Evolutionary conservation across 1,140 invertebrate species (phyloP).

Genomic region (Lutraria rhynchaena): DNA sequence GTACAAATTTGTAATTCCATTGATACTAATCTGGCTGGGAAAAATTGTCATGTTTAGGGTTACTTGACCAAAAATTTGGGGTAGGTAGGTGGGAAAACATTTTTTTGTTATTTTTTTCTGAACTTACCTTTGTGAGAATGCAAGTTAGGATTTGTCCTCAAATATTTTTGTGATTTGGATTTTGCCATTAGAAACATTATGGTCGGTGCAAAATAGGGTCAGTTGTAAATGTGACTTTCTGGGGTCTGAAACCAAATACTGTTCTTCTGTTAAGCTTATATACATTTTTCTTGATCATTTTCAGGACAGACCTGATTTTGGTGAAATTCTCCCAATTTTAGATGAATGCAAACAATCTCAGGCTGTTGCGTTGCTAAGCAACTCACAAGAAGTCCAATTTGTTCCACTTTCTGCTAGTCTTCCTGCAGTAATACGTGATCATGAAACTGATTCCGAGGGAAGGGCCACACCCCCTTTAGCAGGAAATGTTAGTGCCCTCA

Average conservation of each 20-base stretch:
- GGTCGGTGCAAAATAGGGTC: no score
- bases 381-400: constrained; percentile 59
- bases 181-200: no score
- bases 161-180: no score
- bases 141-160: no score
- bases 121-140: no score
- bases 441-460: constrained; percentile 70
- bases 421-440: constrained; percentile 68
- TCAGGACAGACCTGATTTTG: constrained; percentile 81
- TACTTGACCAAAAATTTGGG: no score
- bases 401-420: constrained; percentile 59
- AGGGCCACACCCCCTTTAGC: constrained; percentile 73
- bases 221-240: no score
- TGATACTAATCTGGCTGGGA: no score
- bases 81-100: no score
- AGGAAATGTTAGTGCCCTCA: constrained; percentile 80
- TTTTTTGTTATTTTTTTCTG: no score
- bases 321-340: constrained; percentile 80
- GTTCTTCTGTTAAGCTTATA: not conserved
- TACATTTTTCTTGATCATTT: constrained; percentile 15
- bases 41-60: no score
- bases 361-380: constrained; percentile 74
- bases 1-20: no score
- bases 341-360: constrained; percentile 78
- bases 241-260: not conserved